Evolutionary conservation across 2,888 invertebrate genomes (phyloP).

Genomic region (Subacronicta megacephala): DNA sequence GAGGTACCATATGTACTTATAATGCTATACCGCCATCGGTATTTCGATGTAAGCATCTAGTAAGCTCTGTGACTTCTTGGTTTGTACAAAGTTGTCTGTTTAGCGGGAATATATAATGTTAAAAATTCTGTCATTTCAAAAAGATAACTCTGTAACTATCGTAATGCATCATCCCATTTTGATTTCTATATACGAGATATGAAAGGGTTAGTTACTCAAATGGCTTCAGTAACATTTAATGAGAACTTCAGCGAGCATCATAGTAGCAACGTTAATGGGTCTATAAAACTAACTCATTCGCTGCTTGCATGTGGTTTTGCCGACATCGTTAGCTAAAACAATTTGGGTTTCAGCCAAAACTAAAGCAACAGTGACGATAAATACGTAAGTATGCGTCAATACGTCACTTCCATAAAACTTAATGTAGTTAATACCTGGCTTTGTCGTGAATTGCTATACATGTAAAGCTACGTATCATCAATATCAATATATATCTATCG

Average conservation of each 20-base stretch:
- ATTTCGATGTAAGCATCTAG: too few relatives aligned
- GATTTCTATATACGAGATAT: neutral
- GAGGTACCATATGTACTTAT: too few relatives aligned
- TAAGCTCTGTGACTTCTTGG: too few relatives aligned
- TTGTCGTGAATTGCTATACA: neutral
- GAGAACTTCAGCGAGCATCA: neutral
- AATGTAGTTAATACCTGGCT: too few relatives aligned
- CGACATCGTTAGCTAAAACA: constrained; percentile 4
- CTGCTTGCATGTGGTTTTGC: constrained; percentile 2
- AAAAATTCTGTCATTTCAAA: too few relatives aligned
- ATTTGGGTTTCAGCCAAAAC: constrained; percentile 18
- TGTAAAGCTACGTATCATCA: too few relatives aligned
- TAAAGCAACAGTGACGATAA: neutral
- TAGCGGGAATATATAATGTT: too few relatives aligned
- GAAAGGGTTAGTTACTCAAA: neutral
- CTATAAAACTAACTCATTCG: constrained; percentile 16
- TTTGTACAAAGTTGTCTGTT: too few relatives aligned
- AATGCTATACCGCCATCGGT: too few relatives aligned
- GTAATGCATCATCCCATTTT: too few relatives aligned
- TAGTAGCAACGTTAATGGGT: constrained; percentile 13
- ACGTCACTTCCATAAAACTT: neutral
- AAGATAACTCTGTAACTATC: too few relatives aligned
- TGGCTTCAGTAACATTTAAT: neutral
- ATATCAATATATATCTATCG: too few relatives aligned
- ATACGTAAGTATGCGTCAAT: neutral